Evolutionary conservation across 2,888 invertebrate species (phyloP).

Genomic region (Lepidocyrtoides sp.): DNA sequence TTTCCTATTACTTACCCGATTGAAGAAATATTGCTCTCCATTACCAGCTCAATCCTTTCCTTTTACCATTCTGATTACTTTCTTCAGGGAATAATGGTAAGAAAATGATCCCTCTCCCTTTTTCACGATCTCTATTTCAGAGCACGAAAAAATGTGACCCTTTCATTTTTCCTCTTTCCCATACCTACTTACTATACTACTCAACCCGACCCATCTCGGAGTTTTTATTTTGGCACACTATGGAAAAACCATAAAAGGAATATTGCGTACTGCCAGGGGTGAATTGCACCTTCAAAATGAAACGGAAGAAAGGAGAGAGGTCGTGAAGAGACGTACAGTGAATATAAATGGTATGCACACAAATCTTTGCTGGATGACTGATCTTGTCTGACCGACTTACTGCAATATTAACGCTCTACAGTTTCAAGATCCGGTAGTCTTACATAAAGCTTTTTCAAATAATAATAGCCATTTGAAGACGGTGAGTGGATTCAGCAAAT

Average conservation of each 20-base stretch:
- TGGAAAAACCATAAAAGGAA: not conserved
- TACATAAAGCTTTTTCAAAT: not conserved
- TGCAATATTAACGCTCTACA: not conserved
- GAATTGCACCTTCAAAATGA: conserved; percentile 11
- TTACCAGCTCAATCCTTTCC: conserved; percentile 36
- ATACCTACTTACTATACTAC: too few relatives aligned
- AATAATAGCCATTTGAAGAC: not conserved
- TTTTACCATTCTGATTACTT: conserved; percentile 38
- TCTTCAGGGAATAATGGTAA: conserved; percentile 28
- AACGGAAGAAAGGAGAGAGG: too few relatives aligned
- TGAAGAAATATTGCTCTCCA: conserved; percentile 58
- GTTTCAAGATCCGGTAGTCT: conserved; percentile 1
- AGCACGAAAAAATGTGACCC: conserved; percentile 29
- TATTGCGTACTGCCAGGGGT: not conserved
- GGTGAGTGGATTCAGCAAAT: not conserved
- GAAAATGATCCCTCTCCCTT: conserved; percentile 43
- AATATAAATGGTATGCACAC: conserved; percentile 44
- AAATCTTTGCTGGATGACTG: conserved; percentile 65
- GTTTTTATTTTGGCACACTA: not conserved
- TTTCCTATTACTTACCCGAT: conserved; percentile 36
- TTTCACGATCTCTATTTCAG: not conserved
- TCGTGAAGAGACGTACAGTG: not conserved
- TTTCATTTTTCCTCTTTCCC: conserved; percentile 9
- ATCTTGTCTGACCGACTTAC: conserved; percentile 40
- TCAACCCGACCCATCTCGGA: not conserved